Evolutionary conservation across 1,140 invertebrate genomes (phyloP), one percentile per base, ranked within the genome.

Genomic region (Calliphora vicina): DNA sequence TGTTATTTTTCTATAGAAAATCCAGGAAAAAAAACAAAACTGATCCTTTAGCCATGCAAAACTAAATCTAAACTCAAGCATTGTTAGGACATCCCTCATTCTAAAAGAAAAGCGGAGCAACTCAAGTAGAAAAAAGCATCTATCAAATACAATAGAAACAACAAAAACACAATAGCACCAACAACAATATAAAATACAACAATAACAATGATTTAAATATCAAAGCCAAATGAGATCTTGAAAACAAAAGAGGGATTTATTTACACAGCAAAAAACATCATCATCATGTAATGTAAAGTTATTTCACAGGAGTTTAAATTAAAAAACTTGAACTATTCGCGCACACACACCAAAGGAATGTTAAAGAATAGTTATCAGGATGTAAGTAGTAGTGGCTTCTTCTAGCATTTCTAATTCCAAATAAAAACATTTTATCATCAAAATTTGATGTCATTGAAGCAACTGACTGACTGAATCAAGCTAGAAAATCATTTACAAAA

Each of bases 271-370:
- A 35, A 35, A 35, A 35, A 35, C 1, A n/a, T n/a, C n/a, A n/a
- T n/a, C 27, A 74, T 74, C 26, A 74, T 74, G 72, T 74, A 74
- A 74, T 74, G 72, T 74, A 74, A 74, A 74, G 72, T 74, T 74
- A 74, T 74, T 74, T 74, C 72, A 74, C 72, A 74, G 72, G 27
- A 74, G 72, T 74, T 74, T 74, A 27, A 74, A 35, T 74, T 74
- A 74, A 35, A 74, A 74, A 74, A 17, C 27, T 27, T 74, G 20
- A 27, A 74, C 13, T 27, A 73, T 25, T 15, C 25, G 26, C 8
- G 13, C 72, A 74, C 27, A 2, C 27, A 73, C 25, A 27, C 72
- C 9, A 74, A 74, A 74, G 72, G 72, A 74, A 74, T 74, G 8
- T 35, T 35, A 6, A 50, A 50, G 45, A 13, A 5, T 50, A 12